Percentiles rank a stretch among this genome's conserved stretches.
phyloP scores from a whole-genome alignment of 2,797 vertebrate species.

The Anguilla obscura region DNA sequence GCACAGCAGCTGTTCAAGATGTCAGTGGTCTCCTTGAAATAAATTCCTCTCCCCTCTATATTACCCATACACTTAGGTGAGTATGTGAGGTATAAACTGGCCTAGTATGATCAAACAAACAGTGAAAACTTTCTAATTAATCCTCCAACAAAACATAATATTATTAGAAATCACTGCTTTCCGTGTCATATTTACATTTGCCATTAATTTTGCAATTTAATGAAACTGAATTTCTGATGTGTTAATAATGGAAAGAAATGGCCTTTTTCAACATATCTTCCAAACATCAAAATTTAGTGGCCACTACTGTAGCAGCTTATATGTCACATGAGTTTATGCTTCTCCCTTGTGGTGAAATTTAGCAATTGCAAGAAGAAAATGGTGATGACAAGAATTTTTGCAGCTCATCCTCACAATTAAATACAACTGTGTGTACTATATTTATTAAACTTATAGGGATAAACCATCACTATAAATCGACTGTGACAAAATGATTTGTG shows the following conservation, averaged over 20 bases:
- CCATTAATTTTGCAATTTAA: background rate
- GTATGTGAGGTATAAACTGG: background rate
- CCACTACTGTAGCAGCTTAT: background rate
- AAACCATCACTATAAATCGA: background rate
- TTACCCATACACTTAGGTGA: background rate
- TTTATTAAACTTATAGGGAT: background rate
- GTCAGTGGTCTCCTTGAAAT: background rate
- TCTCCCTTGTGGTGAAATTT: conserved; percentile 23
- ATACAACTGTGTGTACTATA: background rate
- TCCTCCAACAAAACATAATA: background rate
- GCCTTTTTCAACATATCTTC: background rate
- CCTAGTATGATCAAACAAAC: background rate
- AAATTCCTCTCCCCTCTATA: background rate
- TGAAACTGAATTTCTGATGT: background rate
- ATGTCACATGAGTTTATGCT: background rate
- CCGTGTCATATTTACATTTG: background rate
- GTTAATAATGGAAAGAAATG: background rate
- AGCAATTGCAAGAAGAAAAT: background rate
- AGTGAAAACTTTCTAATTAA: background rate
- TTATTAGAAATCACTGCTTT: background rate
- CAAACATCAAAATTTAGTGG: background rate
- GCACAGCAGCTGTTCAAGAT: background rate
- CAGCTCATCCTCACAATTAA: background rate
- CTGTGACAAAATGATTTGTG: background rate
- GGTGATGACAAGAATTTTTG: background rate